These are phyloP conservation scores for Squalus acanthias DNA, from an alignment of 2,797 vertebrate species.

Conservation along the genomic window DNA sequence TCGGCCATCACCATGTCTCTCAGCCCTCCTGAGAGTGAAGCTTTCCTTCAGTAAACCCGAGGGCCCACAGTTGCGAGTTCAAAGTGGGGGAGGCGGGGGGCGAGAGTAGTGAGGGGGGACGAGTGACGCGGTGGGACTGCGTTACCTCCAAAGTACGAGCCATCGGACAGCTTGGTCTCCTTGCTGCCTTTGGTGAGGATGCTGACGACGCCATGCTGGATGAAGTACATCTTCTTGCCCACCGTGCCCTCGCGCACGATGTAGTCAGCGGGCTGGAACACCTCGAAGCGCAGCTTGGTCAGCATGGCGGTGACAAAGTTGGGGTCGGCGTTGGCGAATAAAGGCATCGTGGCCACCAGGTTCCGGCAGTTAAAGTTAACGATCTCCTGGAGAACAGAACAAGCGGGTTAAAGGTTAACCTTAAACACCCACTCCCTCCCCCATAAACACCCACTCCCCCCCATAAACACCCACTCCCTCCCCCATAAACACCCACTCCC, in stretches of 20 bases:
- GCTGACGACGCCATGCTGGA: constrained; percentile 82
- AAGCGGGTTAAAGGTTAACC: too few relatives aligned
- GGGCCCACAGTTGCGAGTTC: too few relatives aligned
- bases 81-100: background rate
- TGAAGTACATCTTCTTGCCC: constrained; percentile 95
- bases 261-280: constrained; percentile 83
- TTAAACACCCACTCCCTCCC: too few relatives aligned
- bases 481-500: too few relatives aligned
- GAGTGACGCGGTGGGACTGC: background rate
- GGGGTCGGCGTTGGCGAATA: constrained; percentile 86
- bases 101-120: background rate
- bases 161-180: constrained; percentile 85
- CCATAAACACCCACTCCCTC: too few relatives aligned
- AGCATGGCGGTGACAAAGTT: constrained; percentile 91
- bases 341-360: constrained; percentile 86
- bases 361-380: constrained; percentile 92
- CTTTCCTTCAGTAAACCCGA: too few relatives aligned
- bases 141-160: constrained; percentile 84
- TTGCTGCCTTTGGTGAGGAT: constrained; percentile 83
- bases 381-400: constrained; percentile 66
- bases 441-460: too few relatives aligned
- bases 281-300: constrained; percentile 87
- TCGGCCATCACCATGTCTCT: background rate
- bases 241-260: constrained; percentile 85
- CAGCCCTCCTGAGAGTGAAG: too few relatives aligned